Evolutionary conservation across 1,140 invertebrate species (phyloP), one percentile per base, ranked within the genome.

Genomic region (Drosophila tani): DNA sequence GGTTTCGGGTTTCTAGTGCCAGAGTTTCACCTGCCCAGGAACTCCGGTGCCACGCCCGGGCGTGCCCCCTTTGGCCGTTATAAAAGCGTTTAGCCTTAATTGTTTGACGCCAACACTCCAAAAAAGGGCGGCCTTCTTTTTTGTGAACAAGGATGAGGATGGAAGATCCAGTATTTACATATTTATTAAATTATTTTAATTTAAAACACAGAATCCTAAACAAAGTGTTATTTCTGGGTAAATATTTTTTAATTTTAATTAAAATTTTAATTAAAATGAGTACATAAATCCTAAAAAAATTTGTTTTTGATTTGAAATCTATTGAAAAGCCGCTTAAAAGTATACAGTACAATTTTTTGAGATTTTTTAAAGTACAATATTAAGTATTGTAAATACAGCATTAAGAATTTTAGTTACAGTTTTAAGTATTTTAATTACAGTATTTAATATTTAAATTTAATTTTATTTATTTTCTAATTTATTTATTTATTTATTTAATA

Each of bases 11-110:
- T 66, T 46, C 12, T 8, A 32, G 15, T 65, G 3, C 1, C 29
- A 32, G 29, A 32, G 8, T 9, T 32, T 11, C 62, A 66, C 35
- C 38, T 64, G 38, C 17, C 32, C 3, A 17, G 35, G 32, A 55
- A 41, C 19, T 11, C 45, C 21, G 19, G 21, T 27, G 24, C 32
- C 35, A 46, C 24, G 24, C 45, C n/a, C n/a, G n/a, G n/a, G n/a
- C n/a, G n/a, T n/a, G n/a, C n/a, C 27, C 66, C 50, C 55, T 17
- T 60, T 29, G 15, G 35, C 15, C 35, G 66, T 41, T 70, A 58
- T 71, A 73, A 73, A 74, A 74, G 46, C 68, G 40, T 74, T 74
- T 60, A 60, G 51, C 21, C 46, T 27, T 74, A 73, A 74, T 73
- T 73, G 70, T 73, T 60, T 73, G 68, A 43, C 12, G 53, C 68